Evolutionary conservation across 2,888 invertebrate genomes (phyloP).

Genomic region (Lasioglossum pauxillum): DNA sequence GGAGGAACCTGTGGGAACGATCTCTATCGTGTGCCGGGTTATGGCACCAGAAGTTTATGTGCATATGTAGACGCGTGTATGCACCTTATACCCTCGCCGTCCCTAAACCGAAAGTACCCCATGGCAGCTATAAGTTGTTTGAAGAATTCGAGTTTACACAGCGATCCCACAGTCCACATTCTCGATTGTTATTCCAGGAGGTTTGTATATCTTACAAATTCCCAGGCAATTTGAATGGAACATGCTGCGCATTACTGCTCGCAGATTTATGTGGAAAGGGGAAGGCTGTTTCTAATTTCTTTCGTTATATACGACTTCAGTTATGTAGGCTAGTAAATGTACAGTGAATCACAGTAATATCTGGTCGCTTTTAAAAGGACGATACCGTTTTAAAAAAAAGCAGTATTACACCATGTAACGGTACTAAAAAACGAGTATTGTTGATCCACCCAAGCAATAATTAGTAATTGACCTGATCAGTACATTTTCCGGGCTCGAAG

Average conservation of each 20-base stretch:
- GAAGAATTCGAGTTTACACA: slow-evolving; percentile 20
- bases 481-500: background rate
- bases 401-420: background rate
- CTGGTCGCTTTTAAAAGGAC: too few relatives aligned
- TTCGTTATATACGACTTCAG: background rate
- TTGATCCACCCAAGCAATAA: background rate
- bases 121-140: slow-evolving; percentile 11
- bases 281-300: background rate
- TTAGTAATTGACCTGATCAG: background rate
- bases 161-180: background rate
- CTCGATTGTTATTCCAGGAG: background rate
- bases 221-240: background rate
- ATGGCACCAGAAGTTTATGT: slow-evolving; percentile 35
- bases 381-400: too few relatives aligned
- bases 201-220: background rate
- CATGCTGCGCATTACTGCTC: background rate
- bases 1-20: slow-evolving; percentile 35
- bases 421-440: background rate
- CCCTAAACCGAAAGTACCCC: slow-evolving; percentile 16
- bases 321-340: background rate
- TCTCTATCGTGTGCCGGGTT: slow-evolving; percentile 28
- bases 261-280: background rate
- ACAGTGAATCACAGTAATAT: too few relatives aligned
- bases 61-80: slow-evolving; percentile 24
- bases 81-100: slow-evolving; percentile 2